Conservation (phyloP, 2,797 vertebrate genomes). For the Linurgus olivaceus region DNA sequence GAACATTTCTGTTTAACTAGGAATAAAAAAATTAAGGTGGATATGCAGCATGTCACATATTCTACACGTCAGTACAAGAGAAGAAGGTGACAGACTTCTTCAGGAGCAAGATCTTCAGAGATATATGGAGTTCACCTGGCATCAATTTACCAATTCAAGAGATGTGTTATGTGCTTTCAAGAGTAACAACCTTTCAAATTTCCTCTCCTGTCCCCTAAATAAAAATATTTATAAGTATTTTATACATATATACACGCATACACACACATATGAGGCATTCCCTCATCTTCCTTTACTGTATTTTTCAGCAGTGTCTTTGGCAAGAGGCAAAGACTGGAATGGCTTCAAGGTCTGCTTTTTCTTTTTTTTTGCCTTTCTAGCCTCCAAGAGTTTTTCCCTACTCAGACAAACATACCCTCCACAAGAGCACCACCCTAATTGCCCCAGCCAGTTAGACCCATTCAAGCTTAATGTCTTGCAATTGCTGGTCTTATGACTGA, state of each 20-base stretch:
- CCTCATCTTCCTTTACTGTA: background rate
- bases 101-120: background rate
- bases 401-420: background rate
- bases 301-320: background rate
- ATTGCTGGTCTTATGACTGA: background rate
- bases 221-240: background rate
- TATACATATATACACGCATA: background rate
- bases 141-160: background rate
- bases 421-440: background rate
- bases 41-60: background rate
- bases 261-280: background rate
- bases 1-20: background rate
- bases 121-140: background rate
- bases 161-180: background rate
- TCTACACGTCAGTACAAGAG: background rate
- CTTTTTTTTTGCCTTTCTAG: background rate
- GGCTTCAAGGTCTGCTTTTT: background rate
- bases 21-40: background rate
- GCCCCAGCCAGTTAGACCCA: background rate
- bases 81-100: background rate
- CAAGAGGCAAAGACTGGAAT: background rate
- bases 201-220: background rate
- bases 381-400: background rate
- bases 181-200: background rate
- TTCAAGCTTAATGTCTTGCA: background rate